These are phyloP conservation scores for Choreutis nemorana DNA, from an alignment of 2,888 invertebrate species.

Conservation along the genomic window DNA sequence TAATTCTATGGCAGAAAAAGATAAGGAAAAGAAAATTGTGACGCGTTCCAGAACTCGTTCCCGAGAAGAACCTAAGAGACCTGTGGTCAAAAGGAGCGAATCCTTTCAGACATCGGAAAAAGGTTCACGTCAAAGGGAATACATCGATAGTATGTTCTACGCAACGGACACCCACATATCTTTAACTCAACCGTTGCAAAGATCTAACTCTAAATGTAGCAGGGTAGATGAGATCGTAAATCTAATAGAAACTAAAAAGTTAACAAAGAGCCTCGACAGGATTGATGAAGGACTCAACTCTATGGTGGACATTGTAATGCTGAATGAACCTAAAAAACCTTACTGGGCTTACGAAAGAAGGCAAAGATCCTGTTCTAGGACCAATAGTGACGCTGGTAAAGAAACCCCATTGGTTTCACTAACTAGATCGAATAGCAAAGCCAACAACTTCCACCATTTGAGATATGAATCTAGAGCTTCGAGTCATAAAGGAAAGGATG, in stretches of 20 bases:
- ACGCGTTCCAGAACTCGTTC: conserved; percentile 45
- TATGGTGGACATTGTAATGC: conserved; percentile 75
- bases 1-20: conserved; percentile 63
- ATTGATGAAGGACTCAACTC: conserved; percentile 77
- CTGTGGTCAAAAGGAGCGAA: conserved; percentile 52
- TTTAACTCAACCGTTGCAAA: conserved; percentile 21
- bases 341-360: conserved; percentile 49
- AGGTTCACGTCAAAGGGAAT: conserved; percentile 50
- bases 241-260: conserved; percentile 66
- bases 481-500: conserved; percentile 31
- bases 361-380: conserved; percentile 45
- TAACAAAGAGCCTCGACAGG: conserved; percentile 80
- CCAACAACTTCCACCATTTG: conserved; percentile 17
- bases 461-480: conserved; percentile 34
- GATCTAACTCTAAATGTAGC: conserved; percentile 41
- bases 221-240: conserved; percentile 59
- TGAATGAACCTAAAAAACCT: conserved; percentile 59
- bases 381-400: conserved; percentile 43
- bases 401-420: conserved; percentile 45
- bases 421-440: conserved; percentile 34
- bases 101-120: conserved; percentile 57
- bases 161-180: conserved; percentile 45
- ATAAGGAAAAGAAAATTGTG: conserved; percentile 33
- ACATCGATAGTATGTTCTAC: conserved; percentile 69
- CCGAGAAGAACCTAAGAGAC: conserved; percentile 37